These are phyloP conservation scores for Tonatia bakeri DNA, from an alignment of 2,113 vertebrate species.

Conservation along the genomic window DNA sequence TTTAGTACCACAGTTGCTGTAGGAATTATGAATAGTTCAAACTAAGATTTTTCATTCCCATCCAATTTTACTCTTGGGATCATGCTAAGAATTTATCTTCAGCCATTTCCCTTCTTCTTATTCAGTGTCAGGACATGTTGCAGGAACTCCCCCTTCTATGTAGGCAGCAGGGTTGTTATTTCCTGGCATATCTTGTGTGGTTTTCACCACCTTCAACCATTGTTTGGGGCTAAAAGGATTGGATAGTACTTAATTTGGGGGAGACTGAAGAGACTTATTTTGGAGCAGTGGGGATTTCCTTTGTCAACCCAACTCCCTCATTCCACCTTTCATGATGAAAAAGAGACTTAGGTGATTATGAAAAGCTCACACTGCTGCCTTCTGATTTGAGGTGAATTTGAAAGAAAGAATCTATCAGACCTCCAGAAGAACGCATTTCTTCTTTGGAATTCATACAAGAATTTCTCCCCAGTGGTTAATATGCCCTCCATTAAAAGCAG, in stretches of 20 bases:
- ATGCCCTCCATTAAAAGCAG: conserved; percentile 28
- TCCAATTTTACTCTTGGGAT: neutral
- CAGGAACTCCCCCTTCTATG: neutral
- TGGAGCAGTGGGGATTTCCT: neutral
- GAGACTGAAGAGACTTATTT: conserved; percentile 2
- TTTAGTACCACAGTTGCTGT: neutral
- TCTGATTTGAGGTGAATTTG: conserved; percentile 32
- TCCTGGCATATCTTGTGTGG: neutral
- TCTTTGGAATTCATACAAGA: conserved; percentile 48
- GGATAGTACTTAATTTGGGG: neutral
- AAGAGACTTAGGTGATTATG: neutral
- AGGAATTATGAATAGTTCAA: neutral
- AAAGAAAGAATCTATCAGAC: conserved; percentile 13
- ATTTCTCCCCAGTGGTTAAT: conserved; percentile 32
- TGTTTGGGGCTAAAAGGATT: conserved; percentile 7
- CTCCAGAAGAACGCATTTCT: neutral
- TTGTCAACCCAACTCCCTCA: neutral
- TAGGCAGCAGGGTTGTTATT: neutral
- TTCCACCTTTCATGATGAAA: conserved; percentile 17
- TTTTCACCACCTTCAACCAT: neutral
- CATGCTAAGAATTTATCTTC: neutral
- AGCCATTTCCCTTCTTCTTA: neutral
- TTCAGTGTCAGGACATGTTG: neutral
- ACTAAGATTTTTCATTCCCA: neutral
- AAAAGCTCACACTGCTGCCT: neutral